Conservation (phyloP, 2,888 invertebrate species). For the Drosophila ezoana region DNA sequence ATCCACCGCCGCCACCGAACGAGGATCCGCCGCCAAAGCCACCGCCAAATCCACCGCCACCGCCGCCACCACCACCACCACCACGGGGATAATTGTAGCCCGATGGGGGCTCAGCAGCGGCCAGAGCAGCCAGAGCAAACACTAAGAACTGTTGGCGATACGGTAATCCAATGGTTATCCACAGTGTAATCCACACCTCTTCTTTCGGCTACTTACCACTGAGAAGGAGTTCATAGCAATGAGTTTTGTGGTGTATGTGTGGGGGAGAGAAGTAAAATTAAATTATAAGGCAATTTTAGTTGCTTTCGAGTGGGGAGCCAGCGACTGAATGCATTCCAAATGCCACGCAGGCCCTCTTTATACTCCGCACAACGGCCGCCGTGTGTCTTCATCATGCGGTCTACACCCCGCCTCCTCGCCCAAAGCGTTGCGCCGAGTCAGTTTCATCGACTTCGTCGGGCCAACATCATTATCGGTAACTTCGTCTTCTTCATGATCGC, state of each 20-base stretch:
- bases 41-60: conserved; percentile 85
- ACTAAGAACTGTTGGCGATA: conserved; percentile 90
- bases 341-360: conserved; percentile 84
- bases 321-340: conserved; percentile 85
- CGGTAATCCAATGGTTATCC: conserved; percentile 45
- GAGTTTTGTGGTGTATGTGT: conserved; percentile 82
- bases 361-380: conserved; percentile 67
- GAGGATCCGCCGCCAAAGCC: conserved; percentile 84
- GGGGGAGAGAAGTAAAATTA: conserved; percentile 84
- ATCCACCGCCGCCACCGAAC: conserved; percentile 87
- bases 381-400: conserved; percentile 3
- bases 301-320: conserved; percentile 85
- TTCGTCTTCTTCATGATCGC: conserved; percentile 56
- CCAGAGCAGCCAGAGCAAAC: conserved; percentile 91
- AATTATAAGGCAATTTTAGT: conserved; percentile 84
- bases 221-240: conserved; percentile 86
- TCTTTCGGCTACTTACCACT: conserved; percentile 84
- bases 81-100: conserved; percentile 92
- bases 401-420: conserved; percentile 23
- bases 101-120: conserved; percentile 90
- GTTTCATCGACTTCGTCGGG: conserved; percentile 40
- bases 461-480: conserved; percentile 67
- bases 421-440: neutral
- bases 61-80: conserved; percentile 83
- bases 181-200: conserved; percentile 31